These are phyloP conservation scores for Erannis defoliaria DNA, from an alignment of 2,888 invertebrate species.

Conservation along the genomic window DNA sequence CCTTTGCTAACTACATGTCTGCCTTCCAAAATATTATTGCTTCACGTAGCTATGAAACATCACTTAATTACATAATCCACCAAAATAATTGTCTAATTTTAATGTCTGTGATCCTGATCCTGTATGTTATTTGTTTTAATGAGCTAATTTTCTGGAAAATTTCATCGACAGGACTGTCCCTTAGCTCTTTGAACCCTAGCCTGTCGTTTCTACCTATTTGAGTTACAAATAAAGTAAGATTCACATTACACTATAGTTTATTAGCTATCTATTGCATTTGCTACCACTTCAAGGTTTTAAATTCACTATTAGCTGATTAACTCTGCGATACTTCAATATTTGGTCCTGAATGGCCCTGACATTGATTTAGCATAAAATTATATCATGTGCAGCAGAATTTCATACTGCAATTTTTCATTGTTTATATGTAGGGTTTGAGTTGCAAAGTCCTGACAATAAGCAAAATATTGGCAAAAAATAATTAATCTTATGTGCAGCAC, in stretches of 20 bases:
- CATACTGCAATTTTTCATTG: no score
- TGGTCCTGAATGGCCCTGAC: neutral
- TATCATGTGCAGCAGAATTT: neutral
- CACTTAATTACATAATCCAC: conserved; percentile 7
- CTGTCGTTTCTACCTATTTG: conserved; percentile 58
- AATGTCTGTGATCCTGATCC: conserved; percentile 28
- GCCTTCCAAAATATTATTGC: conserved; percentile 25
- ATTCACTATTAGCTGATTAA: no score
- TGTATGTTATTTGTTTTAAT: conserved; percentile 39
- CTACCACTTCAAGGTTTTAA: no score
- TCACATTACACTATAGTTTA: conserved; percentile 3
- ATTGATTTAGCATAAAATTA: neutral
- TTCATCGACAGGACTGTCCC: conserved; percentile 76
- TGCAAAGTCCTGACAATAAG: no score
- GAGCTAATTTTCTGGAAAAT: conserved; percentile 75
- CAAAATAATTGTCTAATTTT: conserved; percentile 43
- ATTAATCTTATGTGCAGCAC: no score
- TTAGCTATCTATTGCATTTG: neutral
- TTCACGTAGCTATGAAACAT: conserved; percentile 23
- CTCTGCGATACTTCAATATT: no score
- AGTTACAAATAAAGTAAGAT: conserved; percentile 33
- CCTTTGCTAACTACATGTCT: neutral
- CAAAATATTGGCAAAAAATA: no score
- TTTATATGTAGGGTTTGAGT: no score
- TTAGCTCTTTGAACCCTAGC: conserved; percentile 82